phyloP scores from a whole-genome alignment of 2,113 vertebrate species.

The Accipiter cooperii region DNA sequence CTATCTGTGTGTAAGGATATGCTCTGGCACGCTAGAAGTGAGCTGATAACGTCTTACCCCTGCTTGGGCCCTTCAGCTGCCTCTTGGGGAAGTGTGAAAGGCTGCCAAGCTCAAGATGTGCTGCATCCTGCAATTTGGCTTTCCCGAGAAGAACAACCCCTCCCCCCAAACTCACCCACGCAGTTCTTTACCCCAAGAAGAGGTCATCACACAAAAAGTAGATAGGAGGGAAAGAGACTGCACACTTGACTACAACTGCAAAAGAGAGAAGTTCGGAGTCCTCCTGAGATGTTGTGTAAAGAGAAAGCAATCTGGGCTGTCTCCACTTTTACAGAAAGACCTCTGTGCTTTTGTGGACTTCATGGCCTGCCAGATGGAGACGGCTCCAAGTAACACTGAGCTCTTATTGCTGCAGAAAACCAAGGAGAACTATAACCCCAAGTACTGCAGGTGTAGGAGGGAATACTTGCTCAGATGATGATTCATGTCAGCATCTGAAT shows the following conservation, averaged over 20 bases:
- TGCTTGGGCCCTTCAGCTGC: constrained; percentile 62
- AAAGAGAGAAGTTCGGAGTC: constrained; percentile 11
- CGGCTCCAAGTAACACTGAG: constrained; percentile 43
- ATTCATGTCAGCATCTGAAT: constrained; percentile 59
- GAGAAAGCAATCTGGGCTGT: constrained; percentile 53
- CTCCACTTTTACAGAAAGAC: constrained; percentile 51
- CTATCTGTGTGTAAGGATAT: constrained; percentile 3
- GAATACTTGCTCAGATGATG: constrained; percentile 49
- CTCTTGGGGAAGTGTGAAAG: constrained; percentile 55
- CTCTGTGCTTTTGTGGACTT: constrained; percentile 36
- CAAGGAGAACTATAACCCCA: constrained; percentile 42
- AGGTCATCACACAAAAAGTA: constrained; percentile 48
- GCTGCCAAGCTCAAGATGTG: constrained; percentile 69
- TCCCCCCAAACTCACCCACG: constrained; percentile 59
- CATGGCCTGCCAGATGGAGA: constrained; percentile 34
- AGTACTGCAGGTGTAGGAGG: constrained; percentile 56
- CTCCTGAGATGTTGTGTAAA: constrained; percentile 66
- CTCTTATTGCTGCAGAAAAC: constrained; percentile 49
- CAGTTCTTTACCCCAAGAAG: constrained; percentile 59
- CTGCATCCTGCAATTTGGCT: constrained; percentile 64
- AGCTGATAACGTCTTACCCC: constrained; percentile 60
- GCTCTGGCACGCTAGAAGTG: constrained; percentile 42
- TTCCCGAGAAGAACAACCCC: constrained; percentile 57
- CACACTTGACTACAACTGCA: constrained; percentile 33
- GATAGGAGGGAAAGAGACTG: constrained; percentile 38